Conservation (phyloP, 2,113 vertebrate genomes). For the Callionymus lyra region DNA sequence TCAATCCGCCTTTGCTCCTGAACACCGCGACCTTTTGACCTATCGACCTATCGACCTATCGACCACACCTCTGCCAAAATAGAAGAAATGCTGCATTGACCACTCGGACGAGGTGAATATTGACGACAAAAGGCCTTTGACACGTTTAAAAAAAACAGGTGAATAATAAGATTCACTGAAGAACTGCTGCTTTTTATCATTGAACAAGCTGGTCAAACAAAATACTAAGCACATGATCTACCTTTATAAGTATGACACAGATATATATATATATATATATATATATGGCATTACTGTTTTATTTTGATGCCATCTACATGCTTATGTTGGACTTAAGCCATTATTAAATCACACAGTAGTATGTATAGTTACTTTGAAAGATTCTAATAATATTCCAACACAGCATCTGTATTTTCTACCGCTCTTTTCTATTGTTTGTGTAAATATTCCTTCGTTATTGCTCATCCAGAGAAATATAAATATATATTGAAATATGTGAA, state of each 20-base stretch:
- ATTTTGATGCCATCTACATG: slow-evolving; percentile 4
- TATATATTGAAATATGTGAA: slow-evolving; percentile 16
- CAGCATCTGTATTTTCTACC: slow-evolving; percentile 63
- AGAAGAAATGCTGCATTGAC: slow-evolving; percentile 36
- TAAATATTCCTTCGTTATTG: slow-evolving; percentile 29
- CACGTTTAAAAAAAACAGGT: slow-evolving; percentile 9
- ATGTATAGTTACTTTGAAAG: slow-evolving; percentile 48
- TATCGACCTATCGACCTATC: slow-evolving; percentile 4
- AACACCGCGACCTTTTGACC: slow-evolving; percentile 4
- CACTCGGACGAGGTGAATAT: slow-evolving; percentile 15
- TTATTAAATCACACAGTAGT: slow-evolving; percentile 29
- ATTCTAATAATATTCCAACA: slow-evolving; percentile 49
- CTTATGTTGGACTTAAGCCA: slow-evolving; percentile 49
- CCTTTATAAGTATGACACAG: slow-evolving; percentile 51
- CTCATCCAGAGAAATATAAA: slow-evolving; percentile 15
- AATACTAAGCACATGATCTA: slow-evolving; percentile 67
- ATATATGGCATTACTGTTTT: slow-evolving; percentile 15
- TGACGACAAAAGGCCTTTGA: slow-evolving; percentile 15
- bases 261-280: slow-evolving; percentile 26
- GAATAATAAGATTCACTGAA: slow-evolving; percentile 11
- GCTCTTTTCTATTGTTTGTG: slow-evolving; percentile 57
- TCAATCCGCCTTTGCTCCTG: slow-evolving; percentile 9
- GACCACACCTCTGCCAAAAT: slow-evolving; percentile 30
- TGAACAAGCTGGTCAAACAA: slow-evolving; percentile 40
- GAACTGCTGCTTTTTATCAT: slow-evolving; percentile 43